Conservation (phyloP, 2,888 invertebrate species). For the Pammene aurita region DNA sequence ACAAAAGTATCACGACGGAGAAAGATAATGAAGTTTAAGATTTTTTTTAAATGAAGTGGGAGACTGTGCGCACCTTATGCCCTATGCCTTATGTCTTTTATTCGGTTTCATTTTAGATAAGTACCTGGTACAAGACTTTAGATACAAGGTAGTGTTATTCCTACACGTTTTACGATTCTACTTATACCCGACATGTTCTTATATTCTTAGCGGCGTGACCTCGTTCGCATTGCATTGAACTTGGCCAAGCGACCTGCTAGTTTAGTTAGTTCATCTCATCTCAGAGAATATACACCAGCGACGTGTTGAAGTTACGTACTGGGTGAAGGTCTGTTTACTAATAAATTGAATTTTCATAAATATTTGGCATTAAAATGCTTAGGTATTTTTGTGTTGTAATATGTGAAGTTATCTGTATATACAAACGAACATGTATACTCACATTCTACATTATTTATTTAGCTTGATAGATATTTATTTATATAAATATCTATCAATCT, state of each 20-base stretch:
- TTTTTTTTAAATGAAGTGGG: no score
- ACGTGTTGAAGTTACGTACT: constrained; percentile 8
- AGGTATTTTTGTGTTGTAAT: background rate
- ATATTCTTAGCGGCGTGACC: constrained; percentile 5
- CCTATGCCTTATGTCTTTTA: no score
- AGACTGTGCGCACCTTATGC: no score
- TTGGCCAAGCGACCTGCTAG: constrained; percentile 38
- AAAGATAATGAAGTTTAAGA: no score
- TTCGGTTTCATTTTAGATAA: no score
- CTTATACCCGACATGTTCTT: background rate
- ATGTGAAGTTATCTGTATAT: background rate
- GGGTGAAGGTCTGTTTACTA: constrained; percentile 36
- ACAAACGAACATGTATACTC: background rate
- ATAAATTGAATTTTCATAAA: constrained; percentile 11
- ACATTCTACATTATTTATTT: background rate
- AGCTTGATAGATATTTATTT: background rate
- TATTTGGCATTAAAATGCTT: constrained; percentile 17
- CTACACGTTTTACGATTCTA: no score
- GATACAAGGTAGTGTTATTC: no score
- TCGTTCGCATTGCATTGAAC: constrained; percentile 42
- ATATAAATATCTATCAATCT: no score
- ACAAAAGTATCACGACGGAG: no score
- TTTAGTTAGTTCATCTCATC: constrained; percentile 23
- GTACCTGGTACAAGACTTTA: no score
- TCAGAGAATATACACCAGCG: constrained; percentile 24